These are phyloP conservation scores for Ochotona princeps DNA, from an alignment of 2,113 vertebrate species.

Conservation along the genomic window DNA sequence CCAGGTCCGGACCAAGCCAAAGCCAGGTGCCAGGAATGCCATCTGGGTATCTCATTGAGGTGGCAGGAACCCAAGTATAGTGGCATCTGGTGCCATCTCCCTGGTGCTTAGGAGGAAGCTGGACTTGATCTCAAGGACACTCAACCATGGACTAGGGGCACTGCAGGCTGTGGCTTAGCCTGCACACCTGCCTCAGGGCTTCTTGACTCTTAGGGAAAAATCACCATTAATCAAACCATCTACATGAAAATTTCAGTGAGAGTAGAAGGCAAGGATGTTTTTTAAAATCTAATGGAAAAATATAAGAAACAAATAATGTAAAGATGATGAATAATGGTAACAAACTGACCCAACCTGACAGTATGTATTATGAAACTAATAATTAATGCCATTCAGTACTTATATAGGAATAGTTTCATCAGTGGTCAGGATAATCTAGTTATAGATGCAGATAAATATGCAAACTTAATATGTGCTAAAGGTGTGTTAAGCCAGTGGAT, in stretches of 20 bases:
- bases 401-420: conserved; percentile 6
- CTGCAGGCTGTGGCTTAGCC: too few species aligned
- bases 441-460: background rate
- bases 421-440: conserved; percentile 4
- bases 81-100: too few species aligned
- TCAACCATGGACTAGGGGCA: too few species aligned
- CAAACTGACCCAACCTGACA: background rate
- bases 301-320: conserved; percentile 1
- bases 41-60: too few species aligned
- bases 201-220: conserved; percentile 6
- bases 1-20: too few species aligned
- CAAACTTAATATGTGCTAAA: conserved; percentile 21
- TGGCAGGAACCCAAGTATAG: too few species aligned
- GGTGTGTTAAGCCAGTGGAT: conserved; percentile 2
- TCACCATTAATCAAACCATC: conserved; percentile 6
- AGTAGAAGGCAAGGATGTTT: background rate
- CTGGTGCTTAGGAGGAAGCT: too few species aligned
- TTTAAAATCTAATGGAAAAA: background rate
- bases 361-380: background rate
- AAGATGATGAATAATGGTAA: background rate
- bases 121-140: too few species aligned
- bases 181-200: background rate
- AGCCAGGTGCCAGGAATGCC: too few species aligned
- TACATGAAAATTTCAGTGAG: background rate
- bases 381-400: background rate